Base-by-base conservation (phyloP, 1,140 invertebrate genomes). In the Cardiocondyla obscurior region DNA sequence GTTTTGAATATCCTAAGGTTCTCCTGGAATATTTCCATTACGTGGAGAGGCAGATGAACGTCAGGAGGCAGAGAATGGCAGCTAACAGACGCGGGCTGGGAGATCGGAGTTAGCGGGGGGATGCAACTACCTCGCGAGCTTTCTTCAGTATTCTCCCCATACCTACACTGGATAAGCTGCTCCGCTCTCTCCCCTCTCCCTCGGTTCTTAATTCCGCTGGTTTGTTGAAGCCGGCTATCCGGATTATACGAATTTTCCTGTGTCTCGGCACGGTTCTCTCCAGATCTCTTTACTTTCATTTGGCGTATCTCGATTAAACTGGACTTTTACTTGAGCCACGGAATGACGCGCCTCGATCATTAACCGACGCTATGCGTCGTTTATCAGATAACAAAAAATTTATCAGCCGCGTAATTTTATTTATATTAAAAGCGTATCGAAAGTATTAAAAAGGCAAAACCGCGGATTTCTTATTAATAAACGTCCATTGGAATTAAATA, bases 191-290 rank as follows among this genome's bases (percentile, higher is more conserved):
- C 7, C 42, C 8, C 12, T 46, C 19, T 16, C 6, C 74, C 19
- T 28, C 19, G 25, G 69, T 49, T 65, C 81, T 87, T 83, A 87
- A 87, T 87, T 86, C 81, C 67, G 33, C 67, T 73, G 82, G 82
- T 84, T 86, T 81, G 58, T 84, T 65, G 60, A 62, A 83, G 81
- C 49, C 8, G 33, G 36, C 69, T 69, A 44, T 65, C 25, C 62
- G 70, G 81, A 87, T 87, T 87, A 86, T 87, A 79, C 67, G 81
- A 83, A 77, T 86, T 81, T 72, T 65, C 69, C 36, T 39, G 42
- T 28, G 10, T 79, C 64, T 73, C 39, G 30, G 16, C 42, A 51
- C 81, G 65, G 25, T 36, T 42, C n/a, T 25, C 7, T 39, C 12
- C 62, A 44, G 64, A 55, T 33, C 33, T 67, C 8, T 39, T 69